phyloP scores from a whole-genome alignment of 1,140 invertebrate genomes.

The Ostrea denselamellosa region DNA sequence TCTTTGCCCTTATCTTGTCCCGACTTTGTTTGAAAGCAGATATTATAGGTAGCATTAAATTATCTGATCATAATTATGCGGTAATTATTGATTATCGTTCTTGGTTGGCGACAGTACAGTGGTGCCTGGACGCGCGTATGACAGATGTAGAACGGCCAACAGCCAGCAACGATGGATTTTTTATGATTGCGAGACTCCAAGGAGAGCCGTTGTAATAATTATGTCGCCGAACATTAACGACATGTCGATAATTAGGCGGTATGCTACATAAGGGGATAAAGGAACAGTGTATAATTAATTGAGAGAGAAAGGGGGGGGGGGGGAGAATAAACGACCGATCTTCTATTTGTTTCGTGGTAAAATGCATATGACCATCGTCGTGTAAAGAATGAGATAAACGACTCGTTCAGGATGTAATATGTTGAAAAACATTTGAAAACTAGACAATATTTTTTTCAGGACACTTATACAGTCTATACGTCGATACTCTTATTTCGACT shows the following conservation, averaged over 20 bases:
- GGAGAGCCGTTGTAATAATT: slow-evolving; percentile 14
- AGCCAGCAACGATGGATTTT: slow-evolving; percentile 11
- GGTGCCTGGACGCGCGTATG: background rate
- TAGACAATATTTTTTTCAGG: too few species aligned
- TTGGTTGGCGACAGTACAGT: slow-evolving; percentile 29
- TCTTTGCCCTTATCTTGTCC: slow-evolving; percentile 32
- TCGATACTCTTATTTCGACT: too few species aligned
- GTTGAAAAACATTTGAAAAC: too few species aligned
- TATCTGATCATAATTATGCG: slow-evolving; percentile 16
- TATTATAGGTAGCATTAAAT: slow-evolving; percentile 17
- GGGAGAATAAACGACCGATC: background rate
- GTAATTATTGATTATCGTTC: slow-evolving; percentile 33
- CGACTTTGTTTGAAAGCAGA: slow-evolving; percentile 8
- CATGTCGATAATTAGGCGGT: slow-evolving; percentile 31
- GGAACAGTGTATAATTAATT: background rate
- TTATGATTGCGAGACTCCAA: background rate
- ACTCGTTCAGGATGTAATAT: too few species aligned
- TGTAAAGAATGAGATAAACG: too few species aligned
- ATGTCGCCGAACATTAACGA: slow-evolving; percentile 11
- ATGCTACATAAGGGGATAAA: background rate
- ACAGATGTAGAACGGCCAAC: slow-evolving; percentile 18
- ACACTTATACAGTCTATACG: too few species aligned
- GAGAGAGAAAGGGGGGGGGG: background rate
- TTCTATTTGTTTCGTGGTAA: background rate
- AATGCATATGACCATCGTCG: too few species aligned